Evolutionary conservation across 2,113 vertebrate genomes (phyloP), one percentile per base, ranked within the genome.

Genomic region (human (Homo sapiens)): DNA sequence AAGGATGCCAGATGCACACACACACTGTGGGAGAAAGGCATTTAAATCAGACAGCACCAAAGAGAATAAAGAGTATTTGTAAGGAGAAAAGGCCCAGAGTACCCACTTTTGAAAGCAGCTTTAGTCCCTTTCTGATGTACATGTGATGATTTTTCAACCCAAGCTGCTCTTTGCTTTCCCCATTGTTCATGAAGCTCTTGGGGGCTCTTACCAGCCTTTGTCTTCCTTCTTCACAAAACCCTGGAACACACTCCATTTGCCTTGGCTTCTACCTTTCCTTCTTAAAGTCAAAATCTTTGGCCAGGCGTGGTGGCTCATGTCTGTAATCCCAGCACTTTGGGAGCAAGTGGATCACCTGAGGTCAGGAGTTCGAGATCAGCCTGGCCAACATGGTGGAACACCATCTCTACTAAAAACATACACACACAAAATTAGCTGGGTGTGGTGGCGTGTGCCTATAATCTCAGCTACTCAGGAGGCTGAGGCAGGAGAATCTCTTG

Each of bases 151-250:
- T 89, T 94, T 68, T 78, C 50, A 11, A 0, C 75, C 0, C 59
- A 13, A 0, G 0, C 70, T 87, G 64, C 50, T 70, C 0, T 0
- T 14, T 32, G n/a, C 25, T 32, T 75, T 78, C 27, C 2, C 85
- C 0, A 3, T 61, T 57, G 23, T 16, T 22, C 38, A 2, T 32
- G 64, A 70, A 96, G 66, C 18, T 18, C 1, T 18, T 2, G 13
- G 5, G 75, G 81, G 5, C 27, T 18, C 3, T 95, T 72, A n/a
- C 43, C 11, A 84, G 48, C 20, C 8, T 35, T 78, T 90, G 61
- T 95, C 80, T 93, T 92, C 59, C 38, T 93, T 17, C 50, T 32
- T 64, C 78, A 3, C 23, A 0, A 80, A 95, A 79, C 22, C 82
- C 88, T 82, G 86, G 75, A 32, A n/a, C 59, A 2, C 18, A 48